Evolutionary conservation across 1,140 invertebrate species (phyloP), one percentile per base, ranked within the genome.

Genomic region (Lanistes nyassanus): DNA sequence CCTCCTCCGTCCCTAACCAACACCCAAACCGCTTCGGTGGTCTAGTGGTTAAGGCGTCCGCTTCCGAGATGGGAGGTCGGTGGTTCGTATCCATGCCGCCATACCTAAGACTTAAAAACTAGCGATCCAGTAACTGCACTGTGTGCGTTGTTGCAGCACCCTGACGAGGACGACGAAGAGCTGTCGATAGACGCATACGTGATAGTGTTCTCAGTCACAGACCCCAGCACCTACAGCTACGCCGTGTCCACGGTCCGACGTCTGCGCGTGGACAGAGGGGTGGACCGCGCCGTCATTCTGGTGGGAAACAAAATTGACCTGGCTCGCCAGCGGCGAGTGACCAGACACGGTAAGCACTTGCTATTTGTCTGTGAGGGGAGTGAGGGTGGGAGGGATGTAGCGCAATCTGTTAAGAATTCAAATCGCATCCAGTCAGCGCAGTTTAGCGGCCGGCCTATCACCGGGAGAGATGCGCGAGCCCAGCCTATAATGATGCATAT

Each of bases 191-290:
- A 78, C 76, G 82, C 78, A 67, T 79, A 78, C 47, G 76, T 21
- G 78, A 86, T 78, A 85, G 90, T 80, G 19, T 81, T 80, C 70
- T 81, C 78, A 13, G 79, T 79, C 29, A 80, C 77, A 0, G 78
- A 78, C 68, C 67, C 42, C 5, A 34, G 51, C 37, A 95, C 94
- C 79, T 86, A 82, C 75, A 73, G 80, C 60, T 74, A 79, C 47
- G 83, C 84, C 2, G 51, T 80, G 7, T 74, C 80, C 21, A 73
- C 68, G 23, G 62, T 77, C 34, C 66, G 81, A 13, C 75, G 78
- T 26, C 71, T 89, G 26, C 47, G 82, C n/a, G 76, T 81, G 37
- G 80, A 80, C 16, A 34, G 78, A 6, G 77, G 78, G 21, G 82
- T 74, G 0, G 79, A 83, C 66, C 60, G 80, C 37, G 77, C 81